These are phyloP conservation scores for Drosophila azteca DNA, from an alignment of 1,140 invertebrate species.

Conservation along the genomic window DNA sequence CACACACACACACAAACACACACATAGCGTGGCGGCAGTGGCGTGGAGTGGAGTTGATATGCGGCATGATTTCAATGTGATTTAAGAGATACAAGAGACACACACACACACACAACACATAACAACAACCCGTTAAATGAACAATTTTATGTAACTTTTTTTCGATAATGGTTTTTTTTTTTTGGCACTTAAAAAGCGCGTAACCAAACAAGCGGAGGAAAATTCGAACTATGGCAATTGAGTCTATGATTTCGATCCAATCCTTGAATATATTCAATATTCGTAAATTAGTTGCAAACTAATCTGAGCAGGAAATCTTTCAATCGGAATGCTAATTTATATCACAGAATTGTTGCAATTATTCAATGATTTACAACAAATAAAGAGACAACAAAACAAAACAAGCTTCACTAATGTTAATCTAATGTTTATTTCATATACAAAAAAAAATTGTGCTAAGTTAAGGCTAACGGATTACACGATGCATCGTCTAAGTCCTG, in stretches of 20 bases:
- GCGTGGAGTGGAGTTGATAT: slow-evolving; percentile 2
- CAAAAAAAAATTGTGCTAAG: slow-evolving; percentile 27
- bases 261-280: slow-evolving; percentile 46
- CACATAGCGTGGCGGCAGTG: slow-evolving; percentile 7
- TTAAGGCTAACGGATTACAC: slow-evolving; percentile 22
- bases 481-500: slow-evolving; percentile 41
- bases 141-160: slow-evolving; percentile 74
- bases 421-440: slow-evolving; percentile 27
- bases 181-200: slow-evolving; percentile 61
- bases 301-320: slow-evolving; percentile 46
- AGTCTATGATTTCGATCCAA: slow-evolving; percentile 48
- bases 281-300: slow-evolving; percentile 61
- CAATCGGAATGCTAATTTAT: slow-evolving; percentile 61
- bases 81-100: slow-evolving; percentile 63
- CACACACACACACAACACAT: neutral
- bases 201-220: slow-evolving; percentile 48
- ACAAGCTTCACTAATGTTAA: neutral
- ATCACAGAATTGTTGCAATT: slow-evolving; percentile 66
- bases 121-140: slow-evolving; percentile 29
- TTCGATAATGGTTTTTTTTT: slow-evolving; percentile 52
- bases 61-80: slow-evolving; percentile 69
- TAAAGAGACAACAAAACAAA: slow-evolving; percentile 47
- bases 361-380: slow-evolving; percentile 49
- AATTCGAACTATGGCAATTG: slow-evolving; percentile 36
- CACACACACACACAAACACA: slow-evolving; percentile 29